Percentiles rank a stretch among this genome's conserved stretches.
phyloP scores from a whole-genome alignment of 2,113 vertebrate species.

The Dicrurus megarhynchus region DNA sequence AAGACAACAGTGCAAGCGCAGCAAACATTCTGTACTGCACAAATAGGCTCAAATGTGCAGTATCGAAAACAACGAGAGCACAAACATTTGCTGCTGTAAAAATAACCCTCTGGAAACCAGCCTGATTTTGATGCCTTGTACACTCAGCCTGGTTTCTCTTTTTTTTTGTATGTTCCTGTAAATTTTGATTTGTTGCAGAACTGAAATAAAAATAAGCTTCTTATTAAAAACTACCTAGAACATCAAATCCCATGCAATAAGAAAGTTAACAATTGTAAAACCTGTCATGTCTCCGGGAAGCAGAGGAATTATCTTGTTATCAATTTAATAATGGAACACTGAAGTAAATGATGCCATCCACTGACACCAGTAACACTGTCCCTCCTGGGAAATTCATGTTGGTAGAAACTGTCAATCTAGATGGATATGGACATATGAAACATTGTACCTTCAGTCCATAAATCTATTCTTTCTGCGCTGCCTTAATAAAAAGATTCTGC shows the following conservation, averaged over 20 bases:
- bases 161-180: slow-evolving; percentile 34
- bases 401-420: slow-evolving; percentile 82
- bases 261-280: slow-evolving; percentile 78
- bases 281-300: slow-evolving; percentile 79
- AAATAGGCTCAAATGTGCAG: not conserved
- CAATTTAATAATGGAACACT: slow-evolving; percentile 86
- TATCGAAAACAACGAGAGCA: not conserved
- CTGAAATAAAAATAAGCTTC: slow-evolving; percentile 72
- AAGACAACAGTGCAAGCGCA: not conserved
- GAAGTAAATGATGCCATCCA: slow-evolving; percentile 84
- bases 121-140: not conserved
- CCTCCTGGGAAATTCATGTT: slow-evolving; percentile 91
- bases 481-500: slow-evolving; percentile 83
- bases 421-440: slow-evolving; percentile 83
- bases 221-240: slow-evolving; percentile 79
- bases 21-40: not conserved
- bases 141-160: slow-evolving; percentile 17
- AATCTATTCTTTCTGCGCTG: slow-evolving; percentile 71
- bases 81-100: not conserved
- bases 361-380: slow-evolving; percentile 80
- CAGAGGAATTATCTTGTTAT: slow-evolving; percentile 89
- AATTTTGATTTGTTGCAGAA: slow-evolving; percentile 59
- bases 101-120: not conserved
- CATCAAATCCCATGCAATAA: slow-evolving; percentile 75
- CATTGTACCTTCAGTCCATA: slow-evolving; percentile 73